Conservation (phyloP, 2,113 vertebrate species). For the Miniopterus natalensis region DNA sequence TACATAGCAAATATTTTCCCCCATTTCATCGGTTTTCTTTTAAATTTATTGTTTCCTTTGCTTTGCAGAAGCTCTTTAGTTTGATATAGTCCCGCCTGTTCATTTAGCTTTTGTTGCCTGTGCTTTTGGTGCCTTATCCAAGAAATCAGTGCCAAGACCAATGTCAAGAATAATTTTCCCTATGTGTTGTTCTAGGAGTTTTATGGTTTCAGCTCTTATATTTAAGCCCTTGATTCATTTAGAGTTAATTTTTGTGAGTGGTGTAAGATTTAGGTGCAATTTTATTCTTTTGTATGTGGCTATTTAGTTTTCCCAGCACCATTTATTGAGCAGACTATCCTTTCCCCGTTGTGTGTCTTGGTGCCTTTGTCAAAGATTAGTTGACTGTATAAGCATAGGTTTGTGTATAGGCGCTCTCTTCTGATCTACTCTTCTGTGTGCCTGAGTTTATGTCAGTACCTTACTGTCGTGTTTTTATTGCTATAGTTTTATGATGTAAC, state of each 20-base stretch:
- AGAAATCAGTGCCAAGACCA: neutral
- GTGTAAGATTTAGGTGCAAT: neutral
- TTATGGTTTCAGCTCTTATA: neutral
- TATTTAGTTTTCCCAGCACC: neutral
- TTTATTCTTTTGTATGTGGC: neutral
- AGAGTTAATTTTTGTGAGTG: neutral
- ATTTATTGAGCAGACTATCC: neutral
- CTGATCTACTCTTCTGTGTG: neutral
- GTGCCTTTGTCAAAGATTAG: neutral
- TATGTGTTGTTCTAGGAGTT: neutral
- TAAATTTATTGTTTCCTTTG: neutral
- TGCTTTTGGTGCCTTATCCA: neutral
- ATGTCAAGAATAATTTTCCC: neutral
- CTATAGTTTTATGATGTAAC: constrained; percentile 13
- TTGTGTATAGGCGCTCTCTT: neutral
- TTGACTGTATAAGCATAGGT: neutral
- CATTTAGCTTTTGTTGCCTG: neutral
- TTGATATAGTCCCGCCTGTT: neutral
- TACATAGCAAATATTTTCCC: neutral
- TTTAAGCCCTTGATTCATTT: neutral
- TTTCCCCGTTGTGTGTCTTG: neutral
- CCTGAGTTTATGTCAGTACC: neutral
- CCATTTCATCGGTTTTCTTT: neutral
- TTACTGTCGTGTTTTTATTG: neutral
- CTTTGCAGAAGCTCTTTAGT: constrained; percentile 1